Evolutionary conservation across 2,888 invertebrate genomes (phyloP).

Genomic region (Gymnoscelis rufifasciata): DNA sequence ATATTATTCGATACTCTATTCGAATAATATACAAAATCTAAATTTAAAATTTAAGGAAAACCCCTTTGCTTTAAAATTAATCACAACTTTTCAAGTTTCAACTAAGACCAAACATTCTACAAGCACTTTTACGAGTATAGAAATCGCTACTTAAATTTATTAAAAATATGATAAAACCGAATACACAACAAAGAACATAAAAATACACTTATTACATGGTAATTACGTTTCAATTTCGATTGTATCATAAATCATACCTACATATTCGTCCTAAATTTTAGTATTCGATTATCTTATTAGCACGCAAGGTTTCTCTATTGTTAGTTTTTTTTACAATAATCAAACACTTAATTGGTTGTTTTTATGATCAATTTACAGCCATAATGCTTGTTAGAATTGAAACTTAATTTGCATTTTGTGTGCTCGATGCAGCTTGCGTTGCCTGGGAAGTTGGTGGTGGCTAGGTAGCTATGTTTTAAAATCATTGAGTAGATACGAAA

Average conservation of each 20-base stretch:
- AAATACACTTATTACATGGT: slow-evolving; percentile 4
- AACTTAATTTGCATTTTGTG: slow-evolving; percentile 5
- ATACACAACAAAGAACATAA: not conserved
- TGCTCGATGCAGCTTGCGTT: not conserved
- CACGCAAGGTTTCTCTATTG: slow-evolving; percentile 25
- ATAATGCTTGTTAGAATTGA: slow-evolving; percentile 15
- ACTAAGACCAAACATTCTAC: too few relatives aligned
- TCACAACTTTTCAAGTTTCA: too few relatives aligned
- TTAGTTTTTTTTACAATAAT: slow-evolving; percentile 15
- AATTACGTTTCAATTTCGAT: slow-evolving; percentile 11
- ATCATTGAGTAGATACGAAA: too few relatives aligned
- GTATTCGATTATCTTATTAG: slow-evolving; percentile 43
- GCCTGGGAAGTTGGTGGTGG: not conserved
- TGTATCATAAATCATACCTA: slow-evolving; percentile 18
- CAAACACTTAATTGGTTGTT: slow-evolving; percentile 12
- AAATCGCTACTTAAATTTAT: too few relatives aligned
- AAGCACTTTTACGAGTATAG: too few relatives aligned
- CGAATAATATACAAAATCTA: too few relatives aligned
- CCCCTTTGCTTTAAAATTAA: too few relatives aligned
- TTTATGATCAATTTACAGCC: slow-evolving; percentile 15
- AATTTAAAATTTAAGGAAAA: too few relatives aligned
- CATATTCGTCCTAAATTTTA: slow-evolving; percentile 40
- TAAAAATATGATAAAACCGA: too few relatives aligned
- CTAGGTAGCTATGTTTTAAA: too few relatives aligned
- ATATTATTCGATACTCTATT: too few relatives aligned